Evolutionary conservation across 2,888 invertebrate species (phyloP), one percentile per base, ranked within the genome.

Genomic region (Congeria kusceri): DNA sequence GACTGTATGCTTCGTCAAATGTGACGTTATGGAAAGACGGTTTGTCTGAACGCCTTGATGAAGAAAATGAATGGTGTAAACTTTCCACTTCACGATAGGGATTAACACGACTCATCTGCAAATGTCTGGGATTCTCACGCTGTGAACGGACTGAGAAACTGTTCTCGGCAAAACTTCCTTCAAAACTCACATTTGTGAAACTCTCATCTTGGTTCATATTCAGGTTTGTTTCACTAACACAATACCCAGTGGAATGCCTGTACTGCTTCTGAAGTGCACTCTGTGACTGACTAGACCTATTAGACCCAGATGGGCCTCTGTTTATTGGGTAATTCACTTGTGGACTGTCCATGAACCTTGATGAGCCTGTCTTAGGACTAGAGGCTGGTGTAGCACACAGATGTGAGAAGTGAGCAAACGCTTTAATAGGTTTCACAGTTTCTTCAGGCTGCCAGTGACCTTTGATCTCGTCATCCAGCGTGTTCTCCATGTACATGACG

Each of bases 401-500:
- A n/a, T 57, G 27, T 29, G 71, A 64, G 3, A 44, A 29, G 44
- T 64, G 53, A 15, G 13, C 9, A 57, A 53, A 32, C 11, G 53
- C 57, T 23, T 56, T n/a, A 9, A 18, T 32, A 44, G 56, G 39
- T 29, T 32, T 57, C 44, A 58, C 18, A 49, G 29, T 57, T 20
- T 39, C 25, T 7, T 44, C 18, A 7, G 63, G 39, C 11, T 28
- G 2, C n/a, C 29, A 3, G 4, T 27, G 7, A 9, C 3, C 27
- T 9, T 7, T 9, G 23, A 28, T 7, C 18, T 58, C 63, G 15
- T 58, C 64, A 58, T 29, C 39, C 9, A 64, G n/a, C n/a, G 28
- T 46, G n/a, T 72, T 58, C n/a, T 66, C 77, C 13, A 77, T 57
- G 57, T 80, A 80, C 80, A 80, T 80, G 1, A 80, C 80, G 27